phyloP scores from a whole-genome alignment of 2,797 vertebrate genomes.

The Hephaestus fuliginosus region DNA sequence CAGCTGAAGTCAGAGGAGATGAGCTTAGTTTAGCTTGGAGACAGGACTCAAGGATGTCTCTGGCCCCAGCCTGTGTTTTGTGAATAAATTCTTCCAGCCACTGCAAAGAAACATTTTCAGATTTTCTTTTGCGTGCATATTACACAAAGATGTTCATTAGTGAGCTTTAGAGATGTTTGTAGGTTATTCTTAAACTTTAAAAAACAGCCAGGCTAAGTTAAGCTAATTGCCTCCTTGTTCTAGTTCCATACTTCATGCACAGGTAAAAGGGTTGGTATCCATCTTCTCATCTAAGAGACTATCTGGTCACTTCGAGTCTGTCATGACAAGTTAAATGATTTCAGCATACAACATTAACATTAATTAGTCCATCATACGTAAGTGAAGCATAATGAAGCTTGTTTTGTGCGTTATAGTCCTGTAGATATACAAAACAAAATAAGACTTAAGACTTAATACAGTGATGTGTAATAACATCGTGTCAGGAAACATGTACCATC shows the following conservation, averaged over 20 bases:
- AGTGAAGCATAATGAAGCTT: not conserved
- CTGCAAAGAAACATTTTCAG: too few relatives aligned
- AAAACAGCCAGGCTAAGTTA: not conserved
- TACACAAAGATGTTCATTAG: not conserved
- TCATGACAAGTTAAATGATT: not conserved
- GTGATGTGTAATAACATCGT: not conserved
- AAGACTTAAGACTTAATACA: not conserved
- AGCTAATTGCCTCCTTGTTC: not conserved
- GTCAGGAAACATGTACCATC: conserved; percentile 82
- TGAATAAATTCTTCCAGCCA: not conserved
- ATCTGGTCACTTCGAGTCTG: not conserved
- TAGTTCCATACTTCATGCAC: not conserved
- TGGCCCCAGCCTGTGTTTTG: not conserved
- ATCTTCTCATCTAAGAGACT: not conserved
- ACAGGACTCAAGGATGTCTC: not conserved
- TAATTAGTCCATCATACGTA: too few relatives aligned
- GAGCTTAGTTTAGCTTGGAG: not conserved
- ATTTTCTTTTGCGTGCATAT: not conserved
- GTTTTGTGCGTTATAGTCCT: not conserved
- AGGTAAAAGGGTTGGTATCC: not conserved
- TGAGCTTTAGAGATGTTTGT: not conserved
- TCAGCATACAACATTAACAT: not conserved
- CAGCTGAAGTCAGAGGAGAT: not conserved
- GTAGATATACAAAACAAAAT: not conserved
- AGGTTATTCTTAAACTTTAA: too few relatives aligned